Evolutionary conservation across 2,113 vertebrate species (phyloP).

Genomic region (Hyla sarda): DNA sequence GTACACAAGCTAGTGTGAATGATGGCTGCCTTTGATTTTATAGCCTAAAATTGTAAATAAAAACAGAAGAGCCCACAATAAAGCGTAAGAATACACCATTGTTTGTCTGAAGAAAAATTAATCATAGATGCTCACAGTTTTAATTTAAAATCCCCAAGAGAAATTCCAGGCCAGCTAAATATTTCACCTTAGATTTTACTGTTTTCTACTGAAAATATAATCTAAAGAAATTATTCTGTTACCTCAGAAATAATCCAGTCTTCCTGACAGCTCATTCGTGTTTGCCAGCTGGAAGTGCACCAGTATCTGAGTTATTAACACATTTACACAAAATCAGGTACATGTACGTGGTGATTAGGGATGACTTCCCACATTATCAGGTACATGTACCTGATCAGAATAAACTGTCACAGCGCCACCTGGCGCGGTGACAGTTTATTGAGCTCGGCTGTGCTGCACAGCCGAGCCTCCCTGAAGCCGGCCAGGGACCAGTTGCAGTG

Average conservation of each 20-base stretch:
- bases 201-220: neutral
- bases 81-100: too few relatives aligned
- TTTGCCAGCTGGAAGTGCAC: constrained; percentile 32
- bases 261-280: constrained; percentile 41
- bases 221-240: constrained; percentile 42
- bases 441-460: too few relatives aligned
- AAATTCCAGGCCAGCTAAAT: neutral
- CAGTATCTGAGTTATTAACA: too few relatives aligned
- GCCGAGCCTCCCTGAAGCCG: too few relatives aligned
- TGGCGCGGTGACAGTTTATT: too few relatives aligned
- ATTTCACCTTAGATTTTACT: neutral
- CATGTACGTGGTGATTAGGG: too few relatives aligned
- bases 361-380: too few relatives aligned
- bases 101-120: neutral
- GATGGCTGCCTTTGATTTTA: neutral
- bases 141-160: neutral
- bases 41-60: neutral
- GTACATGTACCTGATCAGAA: too few relatives aligned
- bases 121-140: neutral
- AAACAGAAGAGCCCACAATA: neutral
- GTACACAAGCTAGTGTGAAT: neutral
- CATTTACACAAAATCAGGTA: too few relatives aligned
- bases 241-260: constrained; percentile 36
- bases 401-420: too few relatives aligned
- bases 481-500: too few relatives aligned